Conservation (phyloP, 2,797 vertebrate genomes). For the Pangasius sanitwongsei region DNA sequence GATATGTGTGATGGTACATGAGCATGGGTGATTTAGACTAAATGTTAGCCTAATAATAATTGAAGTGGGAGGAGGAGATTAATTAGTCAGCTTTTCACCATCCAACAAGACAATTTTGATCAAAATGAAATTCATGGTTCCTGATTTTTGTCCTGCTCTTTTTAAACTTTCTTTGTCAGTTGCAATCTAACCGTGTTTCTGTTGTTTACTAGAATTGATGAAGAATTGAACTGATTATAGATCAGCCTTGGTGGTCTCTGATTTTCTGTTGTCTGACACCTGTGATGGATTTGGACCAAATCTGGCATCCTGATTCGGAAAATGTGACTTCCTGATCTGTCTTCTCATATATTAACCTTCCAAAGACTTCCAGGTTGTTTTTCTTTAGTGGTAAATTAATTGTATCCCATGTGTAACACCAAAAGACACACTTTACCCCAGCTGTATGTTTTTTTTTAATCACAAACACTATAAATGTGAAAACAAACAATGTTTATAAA, state of each 20-base stretch:
- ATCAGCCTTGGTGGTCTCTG: neutral
- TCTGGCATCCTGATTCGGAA: neutral
- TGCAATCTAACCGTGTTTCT: neutral
- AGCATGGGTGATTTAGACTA: neutral
- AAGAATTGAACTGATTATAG: neutral
- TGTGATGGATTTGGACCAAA: neutral
- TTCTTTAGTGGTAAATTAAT: neutral
- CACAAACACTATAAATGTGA: neutral
- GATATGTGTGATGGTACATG: conserved; percentile 16
- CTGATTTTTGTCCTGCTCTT: neutral
- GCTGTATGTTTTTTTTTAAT: too few species aligned
- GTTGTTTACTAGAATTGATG: neutral
- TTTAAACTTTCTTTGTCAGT: neutral
- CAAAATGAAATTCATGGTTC: conserved; percentile 1
- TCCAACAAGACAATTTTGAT: neutral
- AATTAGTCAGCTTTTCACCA: neutral
- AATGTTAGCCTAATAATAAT: conserved; percentile 18
- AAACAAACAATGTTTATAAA: neutral
- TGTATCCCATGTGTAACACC: neutral
- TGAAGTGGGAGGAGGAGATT: neutral
- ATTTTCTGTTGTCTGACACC: neutral
- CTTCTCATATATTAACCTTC: neutral
- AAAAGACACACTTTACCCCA: neutral
- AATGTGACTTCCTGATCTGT: neutral
- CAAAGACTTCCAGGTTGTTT: neutral